Evolutionary conservation across 1,140 invertebrate species (phyloP), one percentile per base, ranked within the genome.

Genomic region (Hetaerina americana): DNA sequence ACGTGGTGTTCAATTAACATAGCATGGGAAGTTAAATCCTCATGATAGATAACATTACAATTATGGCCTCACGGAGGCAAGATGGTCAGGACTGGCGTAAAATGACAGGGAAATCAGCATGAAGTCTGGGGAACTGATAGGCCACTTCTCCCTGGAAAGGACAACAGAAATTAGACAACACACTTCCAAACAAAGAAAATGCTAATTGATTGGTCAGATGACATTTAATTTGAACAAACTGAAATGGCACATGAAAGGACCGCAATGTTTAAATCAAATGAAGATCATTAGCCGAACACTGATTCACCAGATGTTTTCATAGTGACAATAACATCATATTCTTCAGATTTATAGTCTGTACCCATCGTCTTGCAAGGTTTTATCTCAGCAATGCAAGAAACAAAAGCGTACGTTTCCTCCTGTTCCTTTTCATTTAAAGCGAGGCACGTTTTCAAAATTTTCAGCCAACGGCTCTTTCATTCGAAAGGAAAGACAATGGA

Each of bases 101-200:
- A 18, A 81, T 75, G 69, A 80, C 76, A 15, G 79, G 80, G 69
- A 80, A 77, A 69, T 81, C 78, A 68, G 76, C 76, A 75, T 79
- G 75, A n/a, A 81, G 75, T 31, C 79, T 72, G 5, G 80, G 79
- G 76, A 78, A 75, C 8, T 76, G 74, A 8, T 79, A 74, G 18
- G 78, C 76, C 24, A 81, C 76, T 68, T 81, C 79, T 49, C 80
- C 80, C 80, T 81, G 73, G 26, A 76, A 78, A 70, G 69, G 31
- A 72, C 67, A 28, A 5, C 26, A 24, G 68, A 57, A 71, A 29
- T n/a, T 12, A 3, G 15, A 72, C 3, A 68, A 25, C 25, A n/a
- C 18, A 70, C 6, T 40, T 15, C 15, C 15, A 15, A 40, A 8
- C 15, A 8, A 40, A 8, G 31, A 5, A 40, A 8, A 5, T 15